Conservation (phyloP, 2,113 vertebrate species). For the Narcine bancroftii region DNA sequence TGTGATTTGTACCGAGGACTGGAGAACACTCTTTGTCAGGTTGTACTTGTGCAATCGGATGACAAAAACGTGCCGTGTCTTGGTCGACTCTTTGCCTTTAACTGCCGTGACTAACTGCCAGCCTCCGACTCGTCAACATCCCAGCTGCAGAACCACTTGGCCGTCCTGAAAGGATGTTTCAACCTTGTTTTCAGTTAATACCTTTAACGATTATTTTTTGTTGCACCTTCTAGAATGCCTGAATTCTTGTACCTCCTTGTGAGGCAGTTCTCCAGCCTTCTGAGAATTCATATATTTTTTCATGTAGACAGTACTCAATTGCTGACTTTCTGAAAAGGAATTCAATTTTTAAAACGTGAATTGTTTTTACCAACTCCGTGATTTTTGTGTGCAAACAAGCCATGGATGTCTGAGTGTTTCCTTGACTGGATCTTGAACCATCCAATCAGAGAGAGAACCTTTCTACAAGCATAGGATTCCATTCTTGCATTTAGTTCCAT, state of each 20-base stretch:
- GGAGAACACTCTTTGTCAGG: too few species aligned
- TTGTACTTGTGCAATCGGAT: too few species aligned
- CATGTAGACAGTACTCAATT: background rate
- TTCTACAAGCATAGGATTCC: background rate
- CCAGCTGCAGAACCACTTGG: too few species aligned
- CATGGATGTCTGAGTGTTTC: background rate
- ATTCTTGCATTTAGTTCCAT: background rate
- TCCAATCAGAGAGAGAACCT: background rate
- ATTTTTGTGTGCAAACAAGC: background rate
- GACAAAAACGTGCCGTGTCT: too few species aligned
- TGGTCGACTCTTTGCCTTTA: too few species aligned
- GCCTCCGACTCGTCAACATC: too few species aligned
- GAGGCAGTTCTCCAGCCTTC: background rate
- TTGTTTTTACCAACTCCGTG: background rate
- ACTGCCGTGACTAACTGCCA: too few species aligned
- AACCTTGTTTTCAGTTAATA: too few species aligned
- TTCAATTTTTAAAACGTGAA: background rate
- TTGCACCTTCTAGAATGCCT: background rate
- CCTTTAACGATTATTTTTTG: too few species aligned
- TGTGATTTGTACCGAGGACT: too few species aligned
- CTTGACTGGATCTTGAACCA: background rate
- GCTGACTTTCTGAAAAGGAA: background rate
- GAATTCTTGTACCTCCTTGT: background rate
- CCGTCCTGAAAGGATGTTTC: too few species aligned
- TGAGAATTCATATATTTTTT: background rate